Base-by-base conservation (phyloP, 1,140 invertebrate genomes). In the Centruroides sculpturatus region DNA sequence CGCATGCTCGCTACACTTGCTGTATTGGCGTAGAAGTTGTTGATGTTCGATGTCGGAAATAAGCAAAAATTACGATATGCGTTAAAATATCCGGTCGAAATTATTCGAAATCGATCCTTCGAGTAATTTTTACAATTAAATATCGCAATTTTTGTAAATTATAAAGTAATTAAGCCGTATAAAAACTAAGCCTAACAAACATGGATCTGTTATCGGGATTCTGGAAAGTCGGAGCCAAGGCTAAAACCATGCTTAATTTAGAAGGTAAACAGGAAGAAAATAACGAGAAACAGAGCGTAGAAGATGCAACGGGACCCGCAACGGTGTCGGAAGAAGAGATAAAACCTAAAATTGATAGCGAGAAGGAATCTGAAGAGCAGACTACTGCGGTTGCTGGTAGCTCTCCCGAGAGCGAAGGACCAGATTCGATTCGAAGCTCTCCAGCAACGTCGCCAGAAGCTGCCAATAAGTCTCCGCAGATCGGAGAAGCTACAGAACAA, bases 201-300 rank as follows among this genome's bases (percentile, higher is more conserved):
- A 62, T 62, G 61, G 61, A 62, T 62, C 49, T 59, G 11, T 47
- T 62, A 12, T 41, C 41, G 41, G 41, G 41, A 41, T 41, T 41
- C 8, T 62, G 61, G 61, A 62, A 62, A 62, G 61, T 62, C n/a
- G 59, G 61, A 23, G 59, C 61, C 2, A 62, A 62, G 35, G 61
- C 61, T n/a, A 62, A 62, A 62, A 57, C 59, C 50, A 59, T 62
- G 50, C 51, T 62, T 47, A 55, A 52, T 35, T 41, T 41, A 41
- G 41, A 41, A 41, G 41, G 41, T 6, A 41, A 41, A 41, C 61
- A 62, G n/a, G 59, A 62, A 59, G 61, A 59, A 35, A 57, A 62
- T 3, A 34, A 36, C 49, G n/a, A 57, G 47, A 57, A 47, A 59
- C 57, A 8, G 46, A 34, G 9, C 41, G 56, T 48, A 6, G 60